Conservation (phyloP, 2,797 vertebrate species). For the Rhabdomys pumilio region DNA sequence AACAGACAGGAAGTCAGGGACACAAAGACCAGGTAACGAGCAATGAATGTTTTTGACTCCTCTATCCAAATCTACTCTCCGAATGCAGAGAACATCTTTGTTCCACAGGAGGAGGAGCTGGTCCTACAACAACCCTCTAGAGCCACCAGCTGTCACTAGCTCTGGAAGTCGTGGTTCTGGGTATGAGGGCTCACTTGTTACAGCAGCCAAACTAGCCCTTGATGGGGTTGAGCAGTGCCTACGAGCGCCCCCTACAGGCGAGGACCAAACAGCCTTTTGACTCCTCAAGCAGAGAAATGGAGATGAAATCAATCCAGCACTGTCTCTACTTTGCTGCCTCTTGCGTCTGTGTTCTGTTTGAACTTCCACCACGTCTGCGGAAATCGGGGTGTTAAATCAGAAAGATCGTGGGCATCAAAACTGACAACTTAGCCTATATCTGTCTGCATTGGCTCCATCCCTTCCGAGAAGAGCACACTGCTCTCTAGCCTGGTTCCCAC, state of each 20-base stretch:
- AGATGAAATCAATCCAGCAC: no score
- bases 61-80: background rate
- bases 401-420: accelerated
- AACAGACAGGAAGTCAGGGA: background rate
- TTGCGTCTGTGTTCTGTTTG: background rate
- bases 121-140: background rate
- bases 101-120: background rate
- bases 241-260: accelerated
- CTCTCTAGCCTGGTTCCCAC: background rate
- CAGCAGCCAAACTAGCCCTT: background rate
- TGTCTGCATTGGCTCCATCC: background rate
- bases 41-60: accelerated
- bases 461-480: no score
- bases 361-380: background rate
- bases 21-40: background rate
- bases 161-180: background rate
- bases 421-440: no score
- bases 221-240: accelerated
- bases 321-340: background rate
- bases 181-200: background rate
- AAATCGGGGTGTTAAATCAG: background rate
- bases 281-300: no score
- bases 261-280: background rate
- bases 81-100: no score
- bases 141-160: background rate